phyloP scores from a whole-genome alignment of 2,888 invertebrate species.

The Acleris literana region DNA sequence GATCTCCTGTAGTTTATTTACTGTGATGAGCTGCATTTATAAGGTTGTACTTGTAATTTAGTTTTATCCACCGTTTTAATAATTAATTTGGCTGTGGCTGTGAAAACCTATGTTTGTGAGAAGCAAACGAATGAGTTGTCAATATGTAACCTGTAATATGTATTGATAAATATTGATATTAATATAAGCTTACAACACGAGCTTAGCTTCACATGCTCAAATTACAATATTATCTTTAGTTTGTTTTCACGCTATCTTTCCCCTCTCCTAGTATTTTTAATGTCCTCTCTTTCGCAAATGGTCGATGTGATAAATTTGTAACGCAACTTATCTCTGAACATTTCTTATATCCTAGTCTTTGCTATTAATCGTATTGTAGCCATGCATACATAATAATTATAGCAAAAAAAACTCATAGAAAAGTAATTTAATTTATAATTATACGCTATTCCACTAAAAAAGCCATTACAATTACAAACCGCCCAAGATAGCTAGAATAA shows the following conservation, averaged over 20 bases:
- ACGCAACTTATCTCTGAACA: neutral
- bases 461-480: no score
- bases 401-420: no score
- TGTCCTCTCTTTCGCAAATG: constrained; percentile 39
- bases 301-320: constrained; percentile 38
- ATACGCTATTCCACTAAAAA: no score
- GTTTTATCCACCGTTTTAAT: constrained; percentile 36
- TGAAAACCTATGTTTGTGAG: constrained; percentile 43
- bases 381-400: no score
- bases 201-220: constrained; percentile 77
- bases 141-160: constrained; percentile 38
- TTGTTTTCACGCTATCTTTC: constrained; percentile 44
- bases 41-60: constrained; percentile 31
- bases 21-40: constrained; percentile 38
- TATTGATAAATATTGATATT: constrained; percentile 56
- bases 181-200: constrained; percentile 66
- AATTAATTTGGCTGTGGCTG: constrained; percentile 47
- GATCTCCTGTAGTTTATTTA: constrained; percentile 20
- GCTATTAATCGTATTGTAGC: no score
- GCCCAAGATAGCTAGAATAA: no score
- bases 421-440: no score
- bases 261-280: constrained; percentile 50
- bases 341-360: neutral
- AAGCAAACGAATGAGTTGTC: constrained; percentile 43
- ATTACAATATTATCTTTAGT: constrained; percentile 48